Conservation (phyloP, 92 coral and sea anemone species). For the Metridium senile region DNA sequence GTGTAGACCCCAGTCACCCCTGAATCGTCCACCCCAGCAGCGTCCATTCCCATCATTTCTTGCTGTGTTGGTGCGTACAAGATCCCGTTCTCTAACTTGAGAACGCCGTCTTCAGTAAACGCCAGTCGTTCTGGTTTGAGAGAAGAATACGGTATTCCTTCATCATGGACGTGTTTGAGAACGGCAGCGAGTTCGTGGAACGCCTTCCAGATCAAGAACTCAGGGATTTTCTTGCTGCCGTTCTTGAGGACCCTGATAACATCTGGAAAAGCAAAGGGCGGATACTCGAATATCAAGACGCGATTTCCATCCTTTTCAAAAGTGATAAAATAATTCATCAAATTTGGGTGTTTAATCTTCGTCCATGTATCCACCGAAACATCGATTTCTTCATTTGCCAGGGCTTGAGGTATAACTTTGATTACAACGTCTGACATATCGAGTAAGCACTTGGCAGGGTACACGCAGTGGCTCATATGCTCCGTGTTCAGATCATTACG, state of each 20-base stretch:
- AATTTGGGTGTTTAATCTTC: slow-evolving; percentile 70
- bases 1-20: slow-evolving; percentile 78
- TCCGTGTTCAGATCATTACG: slow-evolving; percentile 83
- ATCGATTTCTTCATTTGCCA: slow-evolving; percentile 66
- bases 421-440: slow-evolving; percentile 90
- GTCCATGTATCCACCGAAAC: slow-evolving; percentile 79
- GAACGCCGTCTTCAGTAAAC: slow-evolving; percentile 78
- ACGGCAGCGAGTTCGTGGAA: slow-evolving; percentile 82
- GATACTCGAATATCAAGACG: slow-evolving; percentile 86
- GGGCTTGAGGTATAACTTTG: slow-evolving; percentile 79
- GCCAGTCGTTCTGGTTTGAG: slow-evolving; percentile 81
- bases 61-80: slow-evolving; percentile 60
- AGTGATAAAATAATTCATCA: slow-evolving; percentile 62
- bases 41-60: slow-evolving; percentile 69
- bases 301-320: slow-evolving; percentile 60
- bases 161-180: slow-evolving; percentile 70
- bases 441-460: slow-evolving; percentile 95
- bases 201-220: slow-evolving; percentile 88
- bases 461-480: slow-evolving; percentile 83
- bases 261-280: slow-evolving; percentile 77
- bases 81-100: slow-evolving; percentile 89
- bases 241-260: slow-evolving; percentile 57
- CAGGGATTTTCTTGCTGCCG: slow-evolving; percentile 68
- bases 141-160: slow-evolving; percentile 67
- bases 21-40: slow-evolving; percentile 69